Evolutionary conservation across 2,113 vertebrate species (phyloP).

Genomic region (Gadus macrocephalus): DNA sequence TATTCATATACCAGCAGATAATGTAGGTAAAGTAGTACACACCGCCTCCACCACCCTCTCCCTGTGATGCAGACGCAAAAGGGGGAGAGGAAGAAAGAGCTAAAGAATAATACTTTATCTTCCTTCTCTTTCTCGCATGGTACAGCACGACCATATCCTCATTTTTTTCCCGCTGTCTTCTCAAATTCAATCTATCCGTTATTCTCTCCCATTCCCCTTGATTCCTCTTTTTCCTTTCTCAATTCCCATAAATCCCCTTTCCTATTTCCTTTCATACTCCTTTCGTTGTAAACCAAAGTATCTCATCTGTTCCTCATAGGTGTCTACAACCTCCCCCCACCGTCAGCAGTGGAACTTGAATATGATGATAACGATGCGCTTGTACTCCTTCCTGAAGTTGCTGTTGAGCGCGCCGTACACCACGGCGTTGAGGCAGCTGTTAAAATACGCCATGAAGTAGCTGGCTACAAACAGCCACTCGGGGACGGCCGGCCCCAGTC

Average conservation of each 20-base stretch:
- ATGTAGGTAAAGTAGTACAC: not conserved
- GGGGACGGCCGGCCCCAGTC: conserved; percentile 67
- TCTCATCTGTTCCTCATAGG: no score
- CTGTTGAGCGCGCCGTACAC: conserved; percentile 78
- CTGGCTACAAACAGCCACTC: conserved; percentile 79
- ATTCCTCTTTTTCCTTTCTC: conserved; percentile 1
- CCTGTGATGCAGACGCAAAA: not conserved
- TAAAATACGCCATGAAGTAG: conserved; percentile 84
- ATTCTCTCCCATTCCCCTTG: no score
- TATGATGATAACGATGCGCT: conserved; percentile 72
- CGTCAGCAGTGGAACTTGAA: conserved; percentile 70
- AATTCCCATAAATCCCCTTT: not conserved
- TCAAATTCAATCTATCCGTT: not conserved
- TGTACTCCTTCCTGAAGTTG: conserved; percentile 82
- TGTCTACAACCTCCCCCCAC: not conserved
- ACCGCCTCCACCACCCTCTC: not conserved
- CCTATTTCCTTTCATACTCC: not conserved
- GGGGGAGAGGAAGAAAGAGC: not conserved
- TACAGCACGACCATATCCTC: conserved; percentile 27
- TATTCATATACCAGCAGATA: not conserved
- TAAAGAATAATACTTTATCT: not conserved
- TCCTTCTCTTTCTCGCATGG: conserved; percentile 39
- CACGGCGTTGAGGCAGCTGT: conserved; percentile 81
- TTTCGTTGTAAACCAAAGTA: no score
- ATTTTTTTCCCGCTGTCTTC: not conserved